Base-by-base conservation (phyloP, 2,113 vertebrate species). In the Clarias macrocephalus region DNA sequence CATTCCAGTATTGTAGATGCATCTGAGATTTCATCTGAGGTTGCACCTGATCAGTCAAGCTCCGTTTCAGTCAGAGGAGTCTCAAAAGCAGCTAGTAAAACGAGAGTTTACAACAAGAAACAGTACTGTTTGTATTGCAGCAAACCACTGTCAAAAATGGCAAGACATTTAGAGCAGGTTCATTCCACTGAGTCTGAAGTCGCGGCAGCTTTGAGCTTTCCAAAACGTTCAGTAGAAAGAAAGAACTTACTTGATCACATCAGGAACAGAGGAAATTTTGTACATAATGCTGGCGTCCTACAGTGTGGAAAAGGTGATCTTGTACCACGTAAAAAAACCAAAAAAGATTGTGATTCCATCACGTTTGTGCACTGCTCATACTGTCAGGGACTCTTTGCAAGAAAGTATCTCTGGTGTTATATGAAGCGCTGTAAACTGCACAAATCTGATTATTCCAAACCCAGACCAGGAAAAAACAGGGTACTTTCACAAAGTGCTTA, bases 221-320 rank as follows among this genome's bases (percentile, higher is more conserved):
- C 84, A 75, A 87, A 87, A 52, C 5, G 77, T 28, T 91, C 86
- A 10, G 88, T 89, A 28, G 68, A 90, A 70, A 80, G 87, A 86
- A 87, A 65, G n/a, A 63, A 19, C 25, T 65, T 80, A 3, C 42
- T 91, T 0, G 60, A 91, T 80, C 83, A 83, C 56, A 75, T 92
- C 59, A 28, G 72, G 3, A 89, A 90, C 25, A 77, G 72, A 84
- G 90, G 89, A 57, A 90, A 91, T 65, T 91, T 75, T 79, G 57
- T 1, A 19, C 57, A 19, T 60, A 60, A 60, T 60, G 57, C 10
- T 37, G 33, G 3, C 33, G 3, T 37, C 3, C 33, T 37, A 37
- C 33, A 37, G 33, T 37, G 33, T 37, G 33, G 33, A 2, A 2
- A 37, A 37, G 33, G 33, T 37, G 33, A 37, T 37, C 33, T 37